Evolutionary conservation across 2,888 invertebrate species (phyloP).

Genomic region (Podotricha telesiphe): DNA sequence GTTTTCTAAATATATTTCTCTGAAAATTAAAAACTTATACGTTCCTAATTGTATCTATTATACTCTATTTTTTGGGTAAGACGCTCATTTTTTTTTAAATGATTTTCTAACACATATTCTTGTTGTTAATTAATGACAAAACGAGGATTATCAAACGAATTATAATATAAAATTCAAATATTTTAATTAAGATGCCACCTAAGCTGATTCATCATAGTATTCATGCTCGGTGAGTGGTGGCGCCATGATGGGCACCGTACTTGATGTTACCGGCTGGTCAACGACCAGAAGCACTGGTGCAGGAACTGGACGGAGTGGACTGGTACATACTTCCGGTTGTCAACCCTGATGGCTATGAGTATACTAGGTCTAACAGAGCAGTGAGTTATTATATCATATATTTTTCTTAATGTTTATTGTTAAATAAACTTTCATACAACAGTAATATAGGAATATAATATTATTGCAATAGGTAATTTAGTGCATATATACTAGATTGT

Average conservation of each 20-base stretch:
- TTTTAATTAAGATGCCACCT: not conserved
- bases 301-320: constrained; percentile 83
- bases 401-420: not conserved
- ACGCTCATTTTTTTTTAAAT: too few relatives aligned
- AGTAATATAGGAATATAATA: too few relatives aligned
- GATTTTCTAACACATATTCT: too few relatives aligned
- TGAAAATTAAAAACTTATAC: not conserved
- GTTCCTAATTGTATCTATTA: too few relatives aligned
- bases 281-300: constrained; percentile 56
- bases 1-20: too few relatives aligned
- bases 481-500: not conserved
- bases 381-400: constrained; percentile 49
- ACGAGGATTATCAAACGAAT: too few relatives aligned
- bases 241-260: constrained; percentile 84
- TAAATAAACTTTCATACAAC: not conserved
- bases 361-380: constrained; percentile 64
- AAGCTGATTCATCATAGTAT: constrained; percentile 59
- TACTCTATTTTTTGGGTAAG: too few relatives aligned
- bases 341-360: constrained; percentile 90
- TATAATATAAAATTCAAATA: not conserved
- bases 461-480: not conserved
- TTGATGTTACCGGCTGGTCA: constrained; percentile 80
- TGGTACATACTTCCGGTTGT: constrained; percentile 87
- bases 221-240: constrained; percentile 87
- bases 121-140: too few relatives aligned